phyloP scores from a whole-genome alignment of 1,140 invertebrate species.

The Latrodectus geometricus region DNA sequence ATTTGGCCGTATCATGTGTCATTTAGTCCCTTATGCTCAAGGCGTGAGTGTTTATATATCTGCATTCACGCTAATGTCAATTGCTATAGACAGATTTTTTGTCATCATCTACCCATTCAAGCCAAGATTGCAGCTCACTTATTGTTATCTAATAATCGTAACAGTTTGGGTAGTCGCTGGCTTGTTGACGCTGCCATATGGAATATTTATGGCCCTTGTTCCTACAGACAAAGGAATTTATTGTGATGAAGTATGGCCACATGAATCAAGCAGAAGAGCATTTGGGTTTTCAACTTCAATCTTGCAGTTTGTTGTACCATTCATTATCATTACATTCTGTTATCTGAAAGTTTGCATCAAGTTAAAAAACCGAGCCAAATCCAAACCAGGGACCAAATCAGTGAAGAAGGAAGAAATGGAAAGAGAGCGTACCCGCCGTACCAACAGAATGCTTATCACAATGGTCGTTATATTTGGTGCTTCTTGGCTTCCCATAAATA shows the following conservation, averaged over 20 bases:
- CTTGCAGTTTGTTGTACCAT: conserved; percentile 95
- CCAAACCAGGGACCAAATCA: conserved; percentile 84
- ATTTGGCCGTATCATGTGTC: conserved; percentile 88
- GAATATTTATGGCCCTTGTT: conserved; percentile 79
- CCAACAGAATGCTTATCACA: conserved; percentile 70
- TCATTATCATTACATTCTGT: conserved; percentile 92
- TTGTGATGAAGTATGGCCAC: conserved; percentile 92
- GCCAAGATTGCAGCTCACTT: conserved; percentile 87
- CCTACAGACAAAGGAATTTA: conserved; percentile 66
- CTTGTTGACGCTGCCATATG: conserved; percentile 90
- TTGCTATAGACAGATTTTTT: conserved; percentile 95
- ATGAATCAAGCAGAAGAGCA: conserved; percentile 75
- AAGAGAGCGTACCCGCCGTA: conserved; percentile 64
- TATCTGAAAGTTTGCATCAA: conserved; percentile 92
- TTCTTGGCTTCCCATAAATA: conserved; percentile 73
- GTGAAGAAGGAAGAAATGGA: conserved; percentile 71
- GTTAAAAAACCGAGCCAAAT: conserved; percentile 81
- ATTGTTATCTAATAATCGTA: conserved; percentile 85
- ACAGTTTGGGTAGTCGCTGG: conserved; percentile 91
- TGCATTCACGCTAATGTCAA: conserved; percentile 93
- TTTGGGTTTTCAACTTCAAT: conserved; percentile 89
- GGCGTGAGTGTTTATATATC: conserved; percentile 95
- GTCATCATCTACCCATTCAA: conserved; percentile 97
- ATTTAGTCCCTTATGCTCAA: conserved; percentile 92
- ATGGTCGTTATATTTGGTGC: conserved; percentile 71